Evolutionary conservation across 2,113 vertebrate genomes (phyloP), one percentile per base, ranked within the genome.

Genomic region (Zosterops hypoxanthus): DNA sequence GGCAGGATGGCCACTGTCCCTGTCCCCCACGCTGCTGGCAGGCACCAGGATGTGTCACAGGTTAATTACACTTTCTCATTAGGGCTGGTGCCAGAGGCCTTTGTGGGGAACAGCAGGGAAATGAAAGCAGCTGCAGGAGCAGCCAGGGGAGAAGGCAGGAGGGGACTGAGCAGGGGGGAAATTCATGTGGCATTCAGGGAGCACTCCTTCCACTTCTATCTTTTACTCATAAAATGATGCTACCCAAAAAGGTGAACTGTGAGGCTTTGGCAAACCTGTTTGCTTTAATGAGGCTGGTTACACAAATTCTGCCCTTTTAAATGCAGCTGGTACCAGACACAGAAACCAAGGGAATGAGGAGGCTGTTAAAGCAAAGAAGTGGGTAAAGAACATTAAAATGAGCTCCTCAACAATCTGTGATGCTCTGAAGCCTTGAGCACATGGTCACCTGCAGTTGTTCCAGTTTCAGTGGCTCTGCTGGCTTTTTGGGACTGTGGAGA

Each of bases 121-220:
- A 59, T 25, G 60, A 81, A 55, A 89, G 44, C 31, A 34, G 81
- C 85, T 75, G 36, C 56, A 80, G 53, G 36, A 90, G 26, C 0
- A 0, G 33, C 5, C 28, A 56, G 36, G 25, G 63, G 22, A 70
- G 55, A 68, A 31, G 16, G 42, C 59, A 82, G 52, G 46, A 94
- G 49, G 17, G 61, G 34, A 73, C 4, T 0, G 0, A 60, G 25
- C 24, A 2, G 0, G 14, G 17, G n/a, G 25, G 18, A 22, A 71
- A 47, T 84, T 17, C 42, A 61, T 7, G 41, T 26, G 59, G 64
- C 75, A 25, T 60, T 71, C 2, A 2, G 44, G 36, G 15, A 79
- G 15, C 20, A 5, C 7, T 41, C 23, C 33, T n/a, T 24, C 33
- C 23, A 55, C 42, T 50, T 59, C 31, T 22, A 5, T 42, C 44